Evolutionary conservation across 2,113 vertebrate genomes (phyloP), one percentile per base, ranked within the genome.

Genomic region (Calypte anna): DNA sequence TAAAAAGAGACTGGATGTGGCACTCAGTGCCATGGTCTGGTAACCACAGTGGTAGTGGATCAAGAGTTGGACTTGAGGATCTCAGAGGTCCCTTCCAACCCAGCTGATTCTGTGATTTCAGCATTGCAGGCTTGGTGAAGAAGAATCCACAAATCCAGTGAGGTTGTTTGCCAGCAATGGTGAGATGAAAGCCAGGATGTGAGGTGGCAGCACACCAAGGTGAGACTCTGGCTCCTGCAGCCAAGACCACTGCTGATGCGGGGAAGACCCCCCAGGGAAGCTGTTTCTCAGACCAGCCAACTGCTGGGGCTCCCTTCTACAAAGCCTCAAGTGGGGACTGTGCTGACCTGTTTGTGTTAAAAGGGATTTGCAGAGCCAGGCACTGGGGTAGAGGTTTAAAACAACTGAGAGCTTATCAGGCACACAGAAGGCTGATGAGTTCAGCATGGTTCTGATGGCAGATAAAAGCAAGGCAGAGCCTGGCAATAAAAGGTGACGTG

Each of bases 371-470:
- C n/a, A 27, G 55, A 61, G 31, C n/a, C 3, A 12, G 63, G 51
- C 12, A 0, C 53, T 1, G 2, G 23, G 31, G 5, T 31, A 57
- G 31, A 14, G 22, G 11, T 23, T 77, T 53, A 33, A 75, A 82
- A 86, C 68, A 54, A 46, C 1, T 12, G 18, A 0, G 3, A 18
- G 6, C 2, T 78, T 40, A 73, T 74, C 36, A 17, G 31, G 31
- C 7, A 7, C 1, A 2, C 10, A 33, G 46, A 70, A 58, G 74
- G 43, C 25, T 62, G 44, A 20, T 0, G 0, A 43, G 20, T 69
- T 64, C 50, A 67, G 55, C 68, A 40, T 3, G 6, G 33, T 25
- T 33, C 23, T 74, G 74, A 38, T 3, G 21, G 14, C 4, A 50
- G 27, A 91, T 25, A 73, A 81, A 82, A 83, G 25, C 51, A 8